Percentiles rank a stretch among this genome's conserved stretches.
These are phyloP conservation scores for Thunnus albacares DNA, from an alignment of 2,797 vertebrate genomes.

Conservation along the genomic window DNA sequence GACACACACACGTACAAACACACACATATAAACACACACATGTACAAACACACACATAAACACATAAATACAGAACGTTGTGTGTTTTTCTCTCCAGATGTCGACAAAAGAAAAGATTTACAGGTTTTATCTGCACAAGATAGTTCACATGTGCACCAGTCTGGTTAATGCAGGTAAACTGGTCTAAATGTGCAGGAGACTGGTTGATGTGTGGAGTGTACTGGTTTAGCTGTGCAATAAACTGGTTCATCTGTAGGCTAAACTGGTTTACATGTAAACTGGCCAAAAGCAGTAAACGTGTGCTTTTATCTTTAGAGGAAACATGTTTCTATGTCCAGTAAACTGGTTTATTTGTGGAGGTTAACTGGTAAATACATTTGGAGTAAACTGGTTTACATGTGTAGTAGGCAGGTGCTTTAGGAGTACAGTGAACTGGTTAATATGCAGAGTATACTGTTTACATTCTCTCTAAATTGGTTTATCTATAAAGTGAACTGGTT, in stretches of 20 bases:
- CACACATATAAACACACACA: conserved; percentile 6
- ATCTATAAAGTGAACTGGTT: neutral
- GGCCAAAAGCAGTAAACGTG: neutral
- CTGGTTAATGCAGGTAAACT: neutral
- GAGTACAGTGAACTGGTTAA: neutral
- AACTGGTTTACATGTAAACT: neutral
- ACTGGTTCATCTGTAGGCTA: neutral
- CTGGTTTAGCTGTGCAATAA: neutral
- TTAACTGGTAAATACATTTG: too few relatives aligned
- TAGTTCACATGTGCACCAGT: neutral
- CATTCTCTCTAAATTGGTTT: neutral
- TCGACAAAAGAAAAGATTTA: too few relatives aligned
- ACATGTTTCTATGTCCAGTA: neutral
- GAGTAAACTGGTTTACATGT: too few relatives aligned
- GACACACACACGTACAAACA: conserved; percentile 22
- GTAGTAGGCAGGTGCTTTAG: too few relatives aligned
- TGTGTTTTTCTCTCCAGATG: too few relatives aligned
- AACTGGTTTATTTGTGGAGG: neutral
- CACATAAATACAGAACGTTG: too few relatives aligned
- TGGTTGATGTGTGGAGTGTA: neutral
- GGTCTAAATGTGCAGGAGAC: neutral
- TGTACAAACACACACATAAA: neutral
- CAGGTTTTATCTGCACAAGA: too few relatives aligned
- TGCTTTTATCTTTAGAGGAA: too few relatives aligned
- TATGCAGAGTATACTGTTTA: neutral